Conservation (phyloP, 2,888 invertebrate species). For the Orchesellides sinensis region DNA sequence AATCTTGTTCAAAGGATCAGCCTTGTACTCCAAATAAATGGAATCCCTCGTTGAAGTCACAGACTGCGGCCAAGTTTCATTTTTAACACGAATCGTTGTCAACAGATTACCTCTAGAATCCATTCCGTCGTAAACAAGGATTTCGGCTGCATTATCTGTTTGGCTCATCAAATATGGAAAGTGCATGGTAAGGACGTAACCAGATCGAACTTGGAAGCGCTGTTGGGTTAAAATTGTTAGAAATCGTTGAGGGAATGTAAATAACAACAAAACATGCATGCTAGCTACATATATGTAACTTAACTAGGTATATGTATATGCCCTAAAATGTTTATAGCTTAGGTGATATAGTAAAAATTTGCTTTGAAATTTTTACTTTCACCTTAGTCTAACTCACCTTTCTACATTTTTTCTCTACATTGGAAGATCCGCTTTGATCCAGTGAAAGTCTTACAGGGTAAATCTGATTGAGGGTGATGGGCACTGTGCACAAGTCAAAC, state of each 20-base stretch:
- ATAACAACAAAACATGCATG: background rate
- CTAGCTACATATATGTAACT: background rate
- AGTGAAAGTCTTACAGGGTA: conserved; percentile 91
- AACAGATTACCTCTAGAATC: conserved; percentile 84
- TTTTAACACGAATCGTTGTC: conserved; percentile 85
- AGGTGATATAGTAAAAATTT: conserved; percentile 8
- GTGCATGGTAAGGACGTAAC: conserved; percentile 90
- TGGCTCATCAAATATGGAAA: conserved; percentile 88
- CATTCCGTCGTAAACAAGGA: conserved; percentile 89
- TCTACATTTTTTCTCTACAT: conserved; percentile 84
- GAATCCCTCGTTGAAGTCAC: conserved; percentile 88
- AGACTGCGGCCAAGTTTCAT: conserved; percentile 92
- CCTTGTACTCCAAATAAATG: conserved; percentile 88
- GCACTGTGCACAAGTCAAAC: conserved; percentile 90
- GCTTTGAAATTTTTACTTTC: too few relatives aligned
- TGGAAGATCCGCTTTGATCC: conserved; percentile 86
- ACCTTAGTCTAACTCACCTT: conserved; percentile 81
- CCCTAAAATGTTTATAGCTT: background rate
- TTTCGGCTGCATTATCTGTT: conserved; percentile 81
- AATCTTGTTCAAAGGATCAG: conserved; percentile 85
- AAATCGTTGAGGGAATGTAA: conserved; percentile 15
- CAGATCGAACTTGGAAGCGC: conserved; percentile 79
- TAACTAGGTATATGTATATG: background rate
- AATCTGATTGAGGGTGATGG: conserved; percentile 89
- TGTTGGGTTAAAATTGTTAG: conserved; percentile 44